Percentiles rank a stretch among this genome's conserved stretches.
phyloP scores from a whole-genome alignment of 2,888 invertebrate genomes.

The Caenorhabditis sinica region DNA sequence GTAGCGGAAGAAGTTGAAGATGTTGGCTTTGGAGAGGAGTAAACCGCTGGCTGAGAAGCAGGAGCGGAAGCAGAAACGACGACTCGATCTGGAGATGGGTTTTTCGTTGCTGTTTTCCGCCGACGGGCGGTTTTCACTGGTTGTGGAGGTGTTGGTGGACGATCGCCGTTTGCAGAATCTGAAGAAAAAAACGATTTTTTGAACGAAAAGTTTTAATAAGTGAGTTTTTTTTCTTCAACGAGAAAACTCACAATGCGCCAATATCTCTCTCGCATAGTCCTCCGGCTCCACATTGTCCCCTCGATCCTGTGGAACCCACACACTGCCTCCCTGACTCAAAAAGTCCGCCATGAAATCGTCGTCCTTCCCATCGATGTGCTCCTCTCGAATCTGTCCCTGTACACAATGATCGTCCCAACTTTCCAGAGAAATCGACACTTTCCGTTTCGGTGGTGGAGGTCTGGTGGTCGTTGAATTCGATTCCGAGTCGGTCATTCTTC shows the following conservation, averaged over 20 bases:
- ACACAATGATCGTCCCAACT: constrained; percentile 37
- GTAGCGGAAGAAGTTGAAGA: no score
- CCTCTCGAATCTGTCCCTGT: constrained; percentile 17
- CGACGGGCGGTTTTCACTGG: neutral
- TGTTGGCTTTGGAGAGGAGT: no score
- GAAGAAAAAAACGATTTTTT: neutral
- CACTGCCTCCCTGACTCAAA: neutral
- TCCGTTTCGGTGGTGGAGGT: constrained; percentile 16
- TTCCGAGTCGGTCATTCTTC: neutral
- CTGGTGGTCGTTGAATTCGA: neutral
- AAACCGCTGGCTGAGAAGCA: no score
- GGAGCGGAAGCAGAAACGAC: no score
- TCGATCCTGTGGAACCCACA: constrained; percentile 46
- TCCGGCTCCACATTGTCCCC: constrained; percentile 26
- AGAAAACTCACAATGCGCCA: constrained; percentile 43
- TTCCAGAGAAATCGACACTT: constrained; percentile 9
- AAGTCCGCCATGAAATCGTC: no score
- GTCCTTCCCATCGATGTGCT: constrained; percentile 22
- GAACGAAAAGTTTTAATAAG: neutral
- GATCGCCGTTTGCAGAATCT: neutral
- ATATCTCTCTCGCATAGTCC: constrained; percentile 34
- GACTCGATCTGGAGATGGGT: no score
- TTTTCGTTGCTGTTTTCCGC: neutral
- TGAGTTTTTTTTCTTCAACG: neutral
- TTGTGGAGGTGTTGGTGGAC: neutral